These are phyloP conservation scores for Apodemia duryi DNA, from an alignment of 2,888 invertebrate species.

Conservation along the genomic window DNA sequence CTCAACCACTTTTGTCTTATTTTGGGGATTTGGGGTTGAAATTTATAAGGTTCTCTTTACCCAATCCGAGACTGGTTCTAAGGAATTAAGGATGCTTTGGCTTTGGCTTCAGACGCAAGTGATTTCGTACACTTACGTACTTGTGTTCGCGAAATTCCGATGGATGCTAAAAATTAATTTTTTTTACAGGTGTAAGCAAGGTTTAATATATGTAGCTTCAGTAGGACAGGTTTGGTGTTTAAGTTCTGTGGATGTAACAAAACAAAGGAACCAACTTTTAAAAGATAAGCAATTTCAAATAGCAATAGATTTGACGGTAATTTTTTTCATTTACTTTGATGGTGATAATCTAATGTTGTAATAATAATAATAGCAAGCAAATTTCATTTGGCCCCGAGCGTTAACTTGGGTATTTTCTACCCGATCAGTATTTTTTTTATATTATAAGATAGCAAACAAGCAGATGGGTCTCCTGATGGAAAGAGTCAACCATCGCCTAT, in stretches of 20 bases:
- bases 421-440: too few species aligned
- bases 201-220: conserved; percentile 92
- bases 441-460: too few species aligned
- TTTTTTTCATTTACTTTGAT: conserved; percentile 51
- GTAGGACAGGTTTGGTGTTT: conserved; percentile 94
- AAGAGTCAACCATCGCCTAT: too few species aligned
- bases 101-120: background rate
- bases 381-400: too few species aligned
- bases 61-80: background rate
- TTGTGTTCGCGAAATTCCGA: background rate
- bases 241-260: conserved; percentile 87
- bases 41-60: too few species aligned
- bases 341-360: background rate
- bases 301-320: conserved; percentile 93
- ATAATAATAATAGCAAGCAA: too few species aligned
- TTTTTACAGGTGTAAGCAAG: conserved; percentile 82
- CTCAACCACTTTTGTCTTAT: too few species aligned
- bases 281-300: conserved; percentile 96
- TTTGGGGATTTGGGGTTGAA: too few species aligned
- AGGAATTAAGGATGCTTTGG: too few species aligned
- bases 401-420: too few species aligned
- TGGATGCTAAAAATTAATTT: background rate
- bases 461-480: too few species aligned
- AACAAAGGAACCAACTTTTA: conserved; percentile 90
- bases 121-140: background rate